A percentile compares a stretch with the other conserved stretches of the same genome.
Evolutionary conservation across 2,113 vertebrate genomes (phyloP).

Genomic region (Guaruba guarouba): DNA sequence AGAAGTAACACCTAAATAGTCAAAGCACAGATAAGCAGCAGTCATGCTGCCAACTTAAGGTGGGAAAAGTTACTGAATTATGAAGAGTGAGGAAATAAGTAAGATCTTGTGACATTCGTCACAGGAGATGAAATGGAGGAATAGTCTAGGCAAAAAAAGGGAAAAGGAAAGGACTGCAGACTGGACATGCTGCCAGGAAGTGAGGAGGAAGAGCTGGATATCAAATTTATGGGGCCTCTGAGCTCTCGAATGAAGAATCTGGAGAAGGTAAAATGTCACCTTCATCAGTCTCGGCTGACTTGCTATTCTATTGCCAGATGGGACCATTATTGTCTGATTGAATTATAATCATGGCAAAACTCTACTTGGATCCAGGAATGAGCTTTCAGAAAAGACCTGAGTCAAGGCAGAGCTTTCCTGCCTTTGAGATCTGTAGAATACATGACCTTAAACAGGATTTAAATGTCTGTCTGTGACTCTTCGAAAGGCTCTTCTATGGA

Average conservation of each 20-base stretch:
- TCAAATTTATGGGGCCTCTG: conserved; percentile 50
- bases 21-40: background rate
- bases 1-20: background rate
- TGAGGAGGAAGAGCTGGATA: conserved; percentile 19
- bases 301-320: conserved; percentile 48
- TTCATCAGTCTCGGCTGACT: conserved; percentile 52
- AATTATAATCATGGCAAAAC: conserved; percentile 56
- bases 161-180: background rate
- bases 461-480: conserved; percentile 8
- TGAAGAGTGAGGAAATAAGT: background rate
- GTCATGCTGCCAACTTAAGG: background rate
- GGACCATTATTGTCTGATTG: conserved; percentile 38
- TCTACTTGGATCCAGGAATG: conserved; percentile 26
- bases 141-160: background rate
- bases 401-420: conserved; percentile 17
- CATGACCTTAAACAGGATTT: background rate
- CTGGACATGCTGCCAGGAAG: background rate
- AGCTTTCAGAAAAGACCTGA: conserved; percentile 41
- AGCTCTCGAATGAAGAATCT: conserved; percentile 31
- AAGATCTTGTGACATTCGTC: background rate
- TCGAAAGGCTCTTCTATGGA: background rate
- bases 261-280: conserved; percentile 59
- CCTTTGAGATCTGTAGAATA: background rate
- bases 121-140: background rate
- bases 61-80: background rate